A percentile compares a stretch with the other conserved stretches of the same genome.
Conservation (phyloP, 2,888 invertebrate species). For the Prosapia bicincta region DNA sequence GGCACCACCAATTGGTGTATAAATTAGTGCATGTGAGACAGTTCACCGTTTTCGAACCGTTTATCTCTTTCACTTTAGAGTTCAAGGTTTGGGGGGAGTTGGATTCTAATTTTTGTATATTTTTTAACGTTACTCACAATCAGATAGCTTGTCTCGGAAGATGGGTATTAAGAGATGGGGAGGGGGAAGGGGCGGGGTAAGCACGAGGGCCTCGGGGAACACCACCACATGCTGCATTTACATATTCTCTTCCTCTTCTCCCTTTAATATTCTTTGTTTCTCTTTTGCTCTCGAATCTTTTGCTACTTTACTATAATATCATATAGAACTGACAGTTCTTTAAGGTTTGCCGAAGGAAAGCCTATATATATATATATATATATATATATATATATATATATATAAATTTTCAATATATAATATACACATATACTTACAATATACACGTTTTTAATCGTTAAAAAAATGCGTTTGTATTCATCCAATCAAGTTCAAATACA, state of each 20-base stretch:
- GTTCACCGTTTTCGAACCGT: no score
- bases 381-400: no score
- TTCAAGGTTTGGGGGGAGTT: background rate
- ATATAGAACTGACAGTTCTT: background rate
- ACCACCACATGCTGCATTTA: background rate
- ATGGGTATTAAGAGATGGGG: conserved; percentile 20
- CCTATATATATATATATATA: no score
- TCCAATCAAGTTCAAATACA: no score
- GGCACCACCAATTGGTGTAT: no score
- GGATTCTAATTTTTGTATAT: conserved; percentile 19
- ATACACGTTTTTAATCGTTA: no score
- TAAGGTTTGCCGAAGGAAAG: background rate
- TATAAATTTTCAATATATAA: no score
- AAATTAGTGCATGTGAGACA: no score
- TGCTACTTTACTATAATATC: background rate
- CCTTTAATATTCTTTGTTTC: background rate
- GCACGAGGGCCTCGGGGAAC: conserved; percentile 11
- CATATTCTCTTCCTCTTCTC: background rate
- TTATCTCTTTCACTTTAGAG: background rate
- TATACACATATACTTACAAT: no score
- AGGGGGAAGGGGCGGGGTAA: conserved; percentile 1
- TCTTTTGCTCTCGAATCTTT: background rate
- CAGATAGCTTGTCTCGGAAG: conserved; percentile 25
- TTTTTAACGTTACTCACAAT: conserved; percentile 23
- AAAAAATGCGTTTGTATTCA: no score